Percentiles rank a stretch among this genome's conserved stretches.
Evolutionary conservation across 2,888 invertebrate genomes (phyloP).

Genomic region (Pelosia muscerda): DNA sequence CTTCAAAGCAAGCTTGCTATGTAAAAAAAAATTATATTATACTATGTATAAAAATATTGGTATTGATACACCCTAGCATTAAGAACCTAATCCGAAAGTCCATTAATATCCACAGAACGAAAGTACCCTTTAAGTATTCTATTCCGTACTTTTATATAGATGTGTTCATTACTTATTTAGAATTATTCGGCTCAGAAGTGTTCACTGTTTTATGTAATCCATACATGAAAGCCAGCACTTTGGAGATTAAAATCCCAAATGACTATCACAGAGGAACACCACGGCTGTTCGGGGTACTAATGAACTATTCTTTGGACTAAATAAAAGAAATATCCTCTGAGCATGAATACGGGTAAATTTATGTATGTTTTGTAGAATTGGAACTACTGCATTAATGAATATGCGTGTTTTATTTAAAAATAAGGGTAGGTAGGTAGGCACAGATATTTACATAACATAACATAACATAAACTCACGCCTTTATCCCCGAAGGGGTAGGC

Average conservation of each 20-base stretch:
- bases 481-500: no score
- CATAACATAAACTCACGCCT: no score
- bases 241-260: slow-evolving; percentile 47
- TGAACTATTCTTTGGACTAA: slow-evolving; percentile 41
- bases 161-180: slow-evolving; percentile 23
- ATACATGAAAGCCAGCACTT: slow-evolving; percentile 37
- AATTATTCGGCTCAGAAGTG: slow-evolving; percentile 13
- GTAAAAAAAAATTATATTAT: no score
- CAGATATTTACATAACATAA: no score
- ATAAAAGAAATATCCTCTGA: slow-evolving; percentile 30
- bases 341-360: not conserved
- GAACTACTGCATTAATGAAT: not conserved
- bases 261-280: slow-evolving; percentile 31
- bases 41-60: no score
- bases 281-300: slow-evolving; percentile 37
- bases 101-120: not conserved
- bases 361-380: not conserved
- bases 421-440: not conserved
- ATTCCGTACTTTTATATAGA: not conserved
- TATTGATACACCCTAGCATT: no score
- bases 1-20: no score
- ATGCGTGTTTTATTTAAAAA: not conserved
- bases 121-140: not conserved
- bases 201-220: slow-evolving; percentile 17
- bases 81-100: not conserved